Conservation (phyloP, 2,113 vertebrate genomes). For the Pachyramphus minor region DNA sequence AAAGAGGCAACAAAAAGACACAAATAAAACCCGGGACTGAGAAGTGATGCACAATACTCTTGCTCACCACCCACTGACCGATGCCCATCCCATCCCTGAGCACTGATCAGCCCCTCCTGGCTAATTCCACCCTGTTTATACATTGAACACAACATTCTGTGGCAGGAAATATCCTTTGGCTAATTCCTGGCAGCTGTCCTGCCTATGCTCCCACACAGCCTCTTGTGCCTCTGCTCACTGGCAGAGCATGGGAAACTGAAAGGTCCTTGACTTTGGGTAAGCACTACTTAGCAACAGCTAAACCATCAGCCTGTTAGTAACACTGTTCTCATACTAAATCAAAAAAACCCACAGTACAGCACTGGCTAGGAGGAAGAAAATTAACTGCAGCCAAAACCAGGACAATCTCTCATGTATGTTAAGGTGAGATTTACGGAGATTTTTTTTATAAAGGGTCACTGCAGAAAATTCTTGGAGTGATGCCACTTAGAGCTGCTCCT, state of each 20-base stretch:
- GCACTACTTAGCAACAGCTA: background rate
- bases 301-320: background rate
- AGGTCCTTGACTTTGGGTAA: background rate
- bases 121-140: background rate
- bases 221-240: background rate
- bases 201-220: background rate
- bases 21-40: background rate
- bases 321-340: background rate
- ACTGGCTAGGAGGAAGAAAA: background rate
- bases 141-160: background rate
- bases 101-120: background rate
- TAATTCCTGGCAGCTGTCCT: background rate
- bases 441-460: background rate
- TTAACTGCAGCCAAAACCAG: background rate
- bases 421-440: background rate
- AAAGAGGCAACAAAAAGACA: background rate
- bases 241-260: background rate
- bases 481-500: background rate
- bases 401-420: background rate
- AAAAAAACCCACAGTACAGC: background rate
- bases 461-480: background rate
- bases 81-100: background rate
- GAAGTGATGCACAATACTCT: background rate
- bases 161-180: background rate
- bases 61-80: background rate